Evolutionary conservation across 2,113 vertebrate genomes (phyloP), one percentile per base, ranked within the genome.

Genomic region (Nanorana parkeri): DNA sequence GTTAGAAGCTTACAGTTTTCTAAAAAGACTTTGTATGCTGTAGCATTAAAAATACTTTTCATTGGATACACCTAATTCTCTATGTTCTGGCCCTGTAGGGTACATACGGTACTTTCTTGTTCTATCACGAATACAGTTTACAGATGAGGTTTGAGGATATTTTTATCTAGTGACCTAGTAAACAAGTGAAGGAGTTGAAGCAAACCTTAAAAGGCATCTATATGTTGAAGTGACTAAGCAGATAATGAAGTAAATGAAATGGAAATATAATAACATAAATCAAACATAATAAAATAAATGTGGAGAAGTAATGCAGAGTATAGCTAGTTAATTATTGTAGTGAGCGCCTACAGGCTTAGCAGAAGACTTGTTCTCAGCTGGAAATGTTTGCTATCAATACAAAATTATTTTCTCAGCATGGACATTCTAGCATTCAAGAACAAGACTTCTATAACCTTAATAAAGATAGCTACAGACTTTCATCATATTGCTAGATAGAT

Each of bases 381-480:
- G 78, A 80, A 58, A 36, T 79, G 52, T 68, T 80, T 80, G 67
- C 66, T 23, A 69, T 80, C 66, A 80, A 80, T 80, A 69, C 54
- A 69, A 47, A 67, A 69, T 80, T 80, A 24, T 79, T 69, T 56
- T 68, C 65, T 68, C 65, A 79, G 54, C 54, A 47, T 68, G 65
- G 26, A 19, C 54, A 41, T 24, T 21, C 29, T 68, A 67, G 60
- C 29, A 60, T 13, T 56, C 20, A 41, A 60, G 66, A 54, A 36
- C 20, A 68, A 26, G 21, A 79, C 28, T 52, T 78, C 52, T 56
- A 15, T 68, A 68, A 47, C 29, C 8, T 3, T 13, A 60, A 68
- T 47, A 79, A 78, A 66, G 64, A 64, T 11, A 26, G 23, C 47
- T 32, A 19, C 13, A 24, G 13, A 26, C 21, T 60, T 79, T 79